Percentiles rank a stretch among this genome's conserved stretches.
Conservation (phyloP, 2,113 vertebrate genomes). For the Orientallactaga bullata region DNA sequence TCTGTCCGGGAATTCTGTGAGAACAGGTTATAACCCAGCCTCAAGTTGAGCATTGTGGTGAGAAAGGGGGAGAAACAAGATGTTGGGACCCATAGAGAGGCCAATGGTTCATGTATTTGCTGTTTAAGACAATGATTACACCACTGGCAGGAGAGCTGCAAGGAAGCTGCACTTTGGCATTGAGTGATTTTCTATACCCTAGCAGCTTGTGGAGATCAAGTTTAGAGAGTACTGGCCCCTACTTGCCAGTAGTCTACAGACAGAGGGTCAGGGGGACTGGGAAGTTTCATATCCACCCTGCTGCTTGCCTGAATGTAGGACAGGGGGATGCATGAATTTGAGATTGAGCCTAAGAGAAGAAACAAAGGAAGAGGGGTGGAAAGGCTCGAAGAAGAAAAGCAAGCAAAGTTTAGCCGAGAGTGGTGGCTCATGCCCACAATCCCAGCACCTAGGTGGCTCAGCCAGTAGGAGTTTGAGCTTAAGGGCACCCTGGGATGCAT, state of each 20-base stretch:
- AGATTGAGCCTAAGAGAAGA: constrained; percentile 41
- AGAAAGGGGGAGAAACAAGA: not conserved
- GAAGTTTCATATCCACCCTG: not conserved
- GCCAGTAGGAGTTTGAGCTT: not conserved
- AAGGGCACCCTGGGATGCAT: not conserved
- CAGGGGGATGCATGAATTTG: not conserved
- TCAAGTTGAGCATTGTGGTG: not conserved
- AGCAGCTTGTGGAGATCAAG: not conserved
- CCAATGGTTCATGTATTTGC: not conserved
- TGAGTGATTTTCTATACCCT: not conserved
- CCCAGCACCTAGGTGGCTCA: not conserved
- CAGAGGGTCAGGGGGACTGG: not conserved
- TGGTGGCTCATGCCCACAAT: not conserved
- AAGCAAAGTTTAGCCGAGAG: not conserved
- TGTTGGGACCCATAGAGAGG: not conserved
- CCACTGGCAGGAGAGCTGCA: not conserved
- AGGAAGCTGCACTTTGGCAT: not conserved
- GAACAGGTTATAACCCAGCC: not conserved
- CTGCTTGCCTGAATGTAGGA: not conserved
- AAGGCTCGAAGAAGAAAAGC: not conserved
- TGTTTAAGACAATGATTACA: not conserved
- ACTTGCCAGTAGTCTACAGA: not conserved
- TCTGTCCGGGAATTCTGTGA: not conserved
- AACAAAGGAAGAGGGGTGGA: not conserved
- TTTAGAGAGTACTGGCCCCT: not conserved